Percentiles rank a stretch among this genome's conserved stretches.
phyloP scores from a whole-genome alignment of 2,113 vertebrate species.

The Urocynchramus pylzowi region DNA sequence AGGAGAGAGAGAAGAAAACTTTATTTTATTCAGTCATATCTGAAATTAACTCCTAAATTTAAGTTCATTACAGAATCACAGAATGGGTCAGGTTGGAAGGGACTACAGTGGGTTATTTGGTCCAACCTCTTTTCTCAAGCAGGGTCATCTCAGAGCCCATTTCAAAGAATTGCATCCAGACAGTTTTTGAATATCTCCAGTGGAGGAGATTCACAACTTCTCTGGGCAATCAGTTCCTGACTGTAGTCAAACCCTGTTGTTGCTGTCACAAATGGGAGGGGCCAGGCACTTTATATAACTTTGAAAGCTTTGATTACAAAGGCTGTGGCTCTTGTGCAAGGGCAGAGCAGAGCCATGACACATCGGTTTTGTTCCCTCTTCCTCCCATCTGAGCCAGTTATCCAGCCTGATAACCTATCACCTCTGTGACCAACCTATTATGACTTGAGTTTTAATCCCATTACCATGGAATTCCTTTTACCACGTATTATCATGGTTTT shows the following conservation, averaged over 20 bases:
- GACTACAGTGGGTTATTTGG: too few relatives aligned
- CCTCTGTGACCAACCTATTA: background rate
- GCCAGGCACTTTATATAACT: too few relatives aligned
- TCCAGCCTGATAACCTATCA: background rate
- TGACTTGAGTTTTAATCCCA: background rate
- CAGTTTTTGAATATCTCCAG: background rate
- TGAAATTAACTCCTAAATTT: background rate
- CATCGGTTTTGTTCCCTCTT: background rate
- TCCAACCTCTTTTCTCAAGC: background rate
- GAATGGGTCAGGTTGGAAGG: background rate
- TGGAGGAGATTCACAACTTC: background rate
- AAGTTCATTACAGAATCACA: background rate
- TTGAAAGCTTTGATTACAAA: background rate
- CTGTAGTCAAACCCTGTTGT: background rate
- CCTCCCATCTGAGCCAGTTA: background rate
- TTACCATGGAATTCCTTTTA: background rate
- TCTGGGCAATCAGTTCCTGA: background rate
- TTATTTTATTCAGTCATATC: background rate
- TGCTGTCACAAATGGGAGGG: background rate
- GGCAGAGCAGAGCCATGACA: background rate
- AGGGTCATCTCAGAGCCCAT: background rate
- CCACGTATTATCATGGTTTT: background rate
- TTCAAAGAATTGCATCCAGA: background rate
- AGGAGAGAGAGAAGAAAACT: background rate
- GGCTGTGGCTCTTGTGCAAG: background rate